A percentile compares a stretch with the other conserved stretches of the same genome.
Conservation (phyloP, 2,797 vertebrate genomes). For the Tiaroga cobitis region DNA sequence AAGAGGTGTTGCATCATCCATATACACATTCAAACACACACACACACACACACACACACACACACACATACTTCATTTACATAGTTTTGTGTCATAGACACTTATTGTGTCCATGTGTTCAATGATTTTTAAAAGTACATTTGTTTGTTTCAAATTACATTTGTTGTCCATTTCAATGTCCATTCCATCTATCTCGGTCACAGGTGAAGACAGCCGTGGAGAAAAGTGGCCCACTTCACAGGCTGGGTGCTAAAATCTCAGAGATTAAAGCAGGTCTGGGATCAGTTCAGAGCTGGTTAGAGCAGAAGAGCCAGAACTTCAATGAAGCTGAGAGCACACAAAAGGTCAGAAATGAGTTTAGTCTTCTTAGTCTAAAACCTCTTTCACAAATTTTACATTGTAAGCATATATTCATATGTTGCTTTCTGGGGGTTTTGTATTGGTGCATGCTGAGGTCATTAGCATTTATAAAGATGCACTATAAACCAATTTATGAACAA, state of each 20-base stretch:
- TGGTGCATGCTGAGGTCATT: too few relatives aligned
- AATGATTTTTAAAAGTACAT: not conserved
- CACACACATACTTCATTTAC: not conserved
- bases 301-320: slow-evolving; percentile 80
- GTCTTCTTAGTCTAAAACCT: not conserved
- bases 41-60: not conserved
- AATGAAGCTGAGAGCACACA: slow-evolving; percentile 84
- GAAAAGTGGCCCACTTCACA: slow-evolving; percentile 80
- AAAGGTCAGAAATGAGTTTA: slow-evolving; percentile 80
- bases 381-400: not conserved
- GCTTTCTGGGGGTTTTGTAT: not conserved
- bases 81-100: not conserved
- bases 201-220: slow-evolving; percentile 72
- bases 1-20: not conserved
- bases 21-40: not conserved
- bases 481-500: too few relatives aligned
- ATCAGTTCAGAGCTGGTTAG: slow-evolving; percentile 81
- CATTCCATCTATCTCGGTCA: not conserved
- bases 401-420: not conserved
- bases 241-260: slow-evolving; percentile 81
- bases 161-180: not conserved
- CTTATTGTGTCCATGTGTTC: not conserved
- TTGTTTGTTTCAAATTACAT: not conserved
- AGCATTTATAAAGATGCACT: too few relatives aligned
- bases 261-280: slow-evolving; percentile 83